A percentile compares a stretch with the other conserved stretches of the same genome.
Conservation (phyloP, 2,113 vertebrate species). For the Ancistrus triradiatus region DNA sequence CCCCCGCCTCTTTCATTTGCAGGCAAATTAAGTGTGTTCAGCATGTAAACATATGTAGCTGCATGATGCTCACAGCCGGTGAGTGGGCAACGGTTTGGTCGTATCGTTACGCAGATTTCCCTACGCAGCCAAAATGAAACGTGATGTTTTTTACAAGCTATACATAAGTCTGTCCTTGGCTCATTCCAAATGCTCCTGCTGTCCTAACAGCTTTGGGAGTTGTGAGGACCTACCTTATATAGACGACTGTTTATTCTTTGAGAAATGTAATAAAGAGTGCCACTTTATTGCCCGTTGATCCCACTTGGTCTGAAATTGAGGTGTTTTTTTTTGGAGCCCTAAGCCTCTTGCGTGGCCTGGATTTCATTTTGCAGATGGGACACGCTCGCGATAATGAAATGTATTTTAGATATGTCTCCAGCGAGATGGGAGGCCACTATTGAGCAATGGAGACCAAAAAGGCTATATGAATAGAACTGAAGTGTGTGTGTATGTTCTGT, state of each 20-base stretch:
- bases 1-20: slow-evolving; percentile 67
- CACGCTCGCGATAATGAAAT: slow-evolving; percentile 46
- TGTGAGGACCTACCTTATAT: slow-evolving; percentile 34
- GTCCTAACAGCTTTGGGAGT: slow-evolving; percentile 51
- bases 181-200: slow-evolving; percentile 29
- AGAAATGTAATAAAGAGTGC: slow-evolving; percentile 45
- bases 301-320: slow-evolving; percentile 34
- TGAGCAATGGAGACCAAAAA: too few relatives aligned
- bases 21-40: slow-evolving; percentile 73
- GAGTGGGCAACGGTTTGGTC: slow-evolving; percentile 65
- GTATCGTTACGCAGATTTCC: slow-evolving; percentile 60
- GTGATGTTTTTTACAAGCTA: too few relatives aligned
- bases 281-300: slow-evolving; percentile 46
- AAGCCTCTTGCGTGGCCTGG: slow-evolving; percentile 25
- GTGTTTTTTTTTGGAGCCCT: slow-evolving; percentile 12
- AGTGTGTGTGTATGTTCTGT: background rate
- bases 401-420: slow-evolving; percentile 41
- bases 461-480: background rate
- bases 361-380: slow-evolving; percentile 47
- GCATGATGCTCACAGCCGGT: slow-evolving; percentile 66
- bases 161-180: slow-evolving; percentile 41
- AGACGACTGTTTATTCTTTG: slow-evolving; percentile 41
- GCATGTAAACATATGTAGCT: slow-evolving; percentile 71
- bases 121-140: too few relatives aligned
- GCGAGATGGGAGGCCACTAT: slow-evolving; percentile 25